Evolutionary conservation across 2,797 vertebrate species (phyloP).

Genomic region (Tinamus major): DNA sequence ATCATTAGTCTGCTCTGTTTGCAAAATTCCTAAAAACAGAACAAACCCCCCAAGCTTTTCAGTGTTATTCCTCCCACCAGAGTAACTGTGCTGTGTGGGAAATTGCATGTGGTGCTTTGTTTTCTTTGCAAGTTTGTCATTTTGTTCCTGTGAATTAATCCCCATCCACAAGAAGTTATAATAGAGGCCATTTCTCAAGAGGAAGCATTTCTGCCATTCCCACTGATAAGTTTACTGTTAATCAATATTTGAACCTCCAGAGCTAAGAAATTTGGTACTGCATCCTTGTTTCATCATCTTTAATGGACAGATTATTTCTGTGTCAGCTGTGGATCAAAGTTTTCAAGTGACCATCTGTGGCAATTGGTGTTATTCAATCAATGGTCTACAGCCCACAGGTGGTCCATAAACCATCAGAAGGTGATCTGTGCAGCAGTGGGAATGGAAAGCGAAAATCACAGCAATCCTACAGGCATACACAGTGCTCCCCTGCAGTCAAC

Average conservation of each 20-base stretch:
- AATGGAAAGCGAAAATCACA: constrained; percentile 31
- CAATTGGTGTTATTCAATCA: constrained; percentile 18
- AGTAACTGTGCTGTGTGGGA: not conserved
- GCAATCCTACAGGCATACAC: not conserved
- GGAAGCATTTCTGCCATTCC: constrained; percentile 17
- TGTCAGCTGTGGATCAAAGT: constrained; percentile 33
- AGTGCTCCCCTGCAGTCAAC: accelerated
- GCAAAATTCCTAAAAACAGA: not conserved
- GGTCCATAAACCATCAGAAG: constrained; percentile 38
- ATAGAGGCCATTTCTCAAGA: not conserved
- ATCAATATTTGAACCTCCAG: constrained; percentile 49
- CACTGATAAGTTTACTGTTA: not conserved
- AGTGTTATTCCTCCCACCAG: not conserved
- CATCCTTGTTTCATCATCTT: constrained; percentile 28
- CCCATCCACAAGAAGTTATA: not conserved
- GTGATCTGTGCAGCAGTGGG: constrained; percentile 27
- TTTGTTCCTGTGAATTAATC: constrained; percentile 40
- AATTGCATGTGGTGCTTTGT: not conserved
- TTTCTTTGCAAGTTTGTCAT: not conserved
- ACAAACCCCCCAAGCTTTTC: not conserved
- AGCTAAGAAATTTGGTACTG: not conserved
- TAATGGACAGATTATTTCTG: constrained; percentile 31
- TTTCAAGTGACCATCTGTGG: constrained; percentile 19
- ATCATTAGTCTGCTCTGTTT: not conserved
- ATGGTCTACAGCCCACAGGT: constrained; percentile 13